Conservation (phyloP, 1,140 invertebrate genomes). For the Diprion similis region DNA sequence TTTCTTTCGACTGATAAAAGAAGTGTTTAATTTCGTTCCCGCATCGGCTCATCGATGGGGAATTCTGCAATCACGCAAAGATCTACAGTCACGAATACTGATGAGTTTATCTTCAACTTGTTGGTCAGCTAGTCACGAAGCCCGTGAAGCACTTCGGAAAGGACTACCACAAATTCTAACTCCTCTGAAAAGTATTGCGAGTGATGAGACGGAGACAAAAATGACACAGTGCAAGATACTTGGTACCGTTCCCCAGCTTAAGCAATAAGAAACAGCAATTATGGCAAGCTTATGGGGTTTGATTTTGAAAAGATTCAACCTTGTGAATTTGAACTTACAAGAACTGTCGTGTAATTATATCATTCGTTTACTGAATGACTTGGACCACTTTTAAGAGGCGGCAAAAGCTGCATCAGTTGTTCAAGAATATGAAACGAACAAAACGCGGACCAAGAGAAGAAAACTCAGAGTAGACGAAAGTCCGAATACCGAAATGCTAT, state of each 20-base stretch:
- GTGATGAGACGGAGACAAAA: too few relatives aligned
- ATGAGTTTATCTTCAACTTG: slow-evolving; percentile 3
- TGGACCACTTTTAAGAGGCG: background rate
- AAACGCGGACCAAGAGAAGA: slow-evolving; percentile 9
- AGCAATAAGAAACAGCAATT: too few relatives aligned
- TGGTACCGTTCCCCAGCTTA: too few relatives aligned
- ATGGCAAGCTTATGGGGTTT: too few relatives aligned
- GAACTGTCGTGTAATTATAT: too few relatives aligned
- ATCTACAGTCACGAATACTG: background rate
- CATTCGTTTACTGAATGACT: background rate
- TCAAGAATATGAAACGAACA: slow-evolving; percentile 21
- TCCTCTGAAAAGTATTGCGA: too few relatives aligned
- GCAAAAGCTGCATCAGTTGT: slow-evolving; percentile 6
- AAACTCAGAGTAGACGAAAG: slow-evolving; percentile 21
- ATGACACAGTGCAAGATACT: too few relatives aligned
- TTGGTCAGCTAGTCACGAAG: slow-evolving; percentile 6
- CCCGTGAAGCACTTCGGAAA: background rate
- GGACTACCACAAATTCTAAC: too few relatives aligned
- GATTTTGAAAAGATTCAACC: too few relatives aligned
- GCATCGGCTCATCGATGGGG: slow-evolving; percentile 14
- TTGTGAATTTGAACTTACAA: too few relatives aligned
- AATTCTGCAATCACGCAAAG: background rate
- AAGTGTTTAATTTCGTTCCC: slow-evolving; percentile 9
- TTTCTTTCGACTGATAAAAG: slow-evolving; percentile 6
- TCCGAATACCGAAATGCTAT: slow-evolving; percentile 5